These are phyloP conservation scores for Neria commutata DNA, from an alignment of 2,888 invertebrate genomes.

Conservation along the genomic window DNA sequence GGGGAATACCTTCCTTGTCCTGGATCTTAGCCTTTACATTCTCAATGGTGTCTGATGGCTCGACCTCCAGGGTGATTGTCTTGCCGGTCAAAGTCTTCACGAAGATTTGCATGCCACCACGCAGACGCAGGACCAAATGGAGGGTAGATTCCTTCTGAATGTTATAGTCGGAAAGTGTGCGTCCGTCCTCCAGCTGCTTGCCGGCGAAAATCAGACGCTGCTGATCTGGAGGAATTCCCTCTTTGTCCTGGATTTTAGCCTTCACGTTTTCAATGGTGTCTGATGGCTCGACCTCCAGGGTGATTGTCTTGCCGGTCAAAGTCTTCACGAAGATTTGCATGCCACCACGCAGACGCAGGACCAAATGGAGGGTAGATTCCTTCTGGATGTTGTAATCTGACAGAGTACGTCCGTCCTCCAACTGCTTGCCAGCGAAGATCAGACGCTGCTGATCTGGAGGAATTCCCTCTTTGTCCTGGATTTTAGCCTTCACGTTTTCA, in stretches of 20 bases:
- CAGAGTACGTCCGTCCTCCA: neutral
- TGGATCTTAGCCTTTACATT: slow-evolving; percentile 1
- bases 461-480: slow-evolving; percentile 1
- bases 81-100: neutral
- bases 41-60: neutral
- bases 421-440: neutral
- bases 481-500: neutral
- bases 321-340: slow-evolving; percentile 4
- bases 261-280: neutral
- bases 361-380: neutral
- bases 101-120: slow-evolving; percentile 3
- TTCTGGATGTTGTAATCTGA: slow-evolving; percentile 1
- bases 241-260: neutral
- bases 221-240: slow-evolving; percentile 2
- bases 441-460: slow-evolving; percentile 1
- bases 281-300: neutral
- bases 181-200: neutral
- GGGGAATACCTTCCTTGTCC: neutral
- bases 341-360: neutral
- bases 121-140: neutral
- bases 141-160: neutral
- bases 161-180: neutral
- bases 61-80: neutral
- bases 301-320: neutral
- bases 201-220: slow-evolving; percentile 2